Evolutionary conservation across 2,888 invertebrate genomes (phyloP).

Genomic region (Copidosoma aretas): DNA sequence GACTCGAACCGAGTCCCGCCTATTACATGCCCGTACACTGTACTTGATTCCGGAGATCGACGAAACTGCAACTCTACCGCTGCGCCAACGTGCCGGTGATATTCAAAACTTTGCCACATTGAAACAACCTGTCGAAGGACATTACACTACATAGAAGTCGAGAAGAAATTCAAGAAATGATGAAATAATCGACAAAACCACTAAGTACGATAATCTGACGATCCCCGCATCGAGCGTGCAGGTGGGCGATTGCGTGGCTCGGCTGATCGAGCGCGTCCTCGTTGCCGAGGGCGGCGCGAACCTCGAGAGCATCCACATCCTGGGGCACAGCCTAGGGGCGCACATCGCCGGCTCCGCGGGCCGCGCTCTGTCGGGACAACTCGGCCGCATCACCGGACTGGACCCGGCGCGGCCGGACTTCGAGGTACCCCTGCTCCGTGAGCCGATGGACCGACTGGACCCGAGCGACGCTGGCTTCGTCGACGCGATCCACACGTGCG

Average conservation of each 20-base stretch:
- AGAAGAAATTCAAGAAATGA: too few relatives aligned
- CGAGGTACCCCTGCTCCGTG: constrained; percentile 59
- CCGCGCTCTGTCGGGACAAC: constrained; percentile 46
- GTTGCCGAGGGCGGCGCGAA: constrained; percentile 46
- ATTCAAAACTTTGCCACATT: too few relatives aligned
- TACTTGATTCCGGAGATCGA: too few relatives aligned
- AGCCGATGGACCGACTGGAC: constrained; percentile 65
- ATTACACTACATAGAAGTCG: too few relatives aligned
- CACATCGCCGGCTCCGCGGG: constrained; percentile 58
- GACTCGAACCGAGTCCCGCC: too few relatives aligned
- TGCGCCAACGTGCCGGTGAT: too few relatives aligned
- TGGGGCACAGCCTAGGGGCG: constrained; percentile 61
- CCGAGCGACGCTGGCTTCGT: constrained; percentile 73
- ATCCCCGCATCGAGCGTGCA: too few relatives aligned
- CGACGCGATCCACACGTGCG: constrained; percentile 77
- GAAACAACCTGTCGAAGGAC: too few relatives aligned
- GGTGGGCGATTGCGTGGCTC: constrained; percentile 55
- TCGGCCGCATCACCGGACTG: constrained; percentile 63
- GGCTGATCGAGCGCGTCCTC: constrained; percentile 53
- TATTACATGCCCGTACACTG: too few relatives aligned
- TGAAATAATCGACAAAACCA: too few relatives aligned
- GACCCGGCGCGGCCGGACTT: constrained; percentile 77
- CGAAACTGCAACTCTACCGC: too few relatives aligned
- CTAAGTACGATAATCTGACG: too few relatives aligned
- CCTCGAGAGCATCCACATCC: constrained; percentile 52